Percentiles rank a stretch among this genome's conserved stretches.
Evolutionary conservation across 2,113 vertebrate genomes (phyloP).

Genomic region (Eupsittula cactorum): DNA sequence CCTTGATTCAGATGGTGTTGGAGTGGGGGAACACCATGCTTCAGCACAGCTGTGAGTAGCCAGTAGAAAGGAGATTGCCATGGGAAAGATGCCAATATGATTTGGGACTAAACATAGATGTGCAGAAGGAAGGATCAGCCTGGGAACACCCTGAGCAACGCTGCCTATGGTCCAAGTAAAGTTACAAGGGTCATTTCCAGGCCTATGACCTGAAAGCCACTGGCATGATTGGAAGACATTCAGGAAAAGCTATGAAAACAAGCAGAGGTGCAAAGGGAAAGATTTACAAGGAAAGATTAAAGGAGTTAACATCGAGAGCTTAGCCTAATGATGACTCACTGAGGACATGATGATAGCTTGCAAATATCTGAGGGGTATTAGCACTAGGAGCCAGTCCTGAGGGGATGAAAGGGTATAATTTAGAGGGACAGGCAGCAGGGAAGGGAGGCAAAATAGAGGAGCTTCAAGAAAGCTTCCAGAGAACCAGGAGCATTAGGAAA

Average conservation of each 20-base stretch:
- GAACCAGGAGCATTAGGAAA: neutral
- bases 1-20: neutral
- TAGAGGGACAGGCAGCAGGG: neutral
- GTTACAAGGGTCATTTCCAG: conserved; percentile 1
- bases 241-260: conserved; percentile 47
- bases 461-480: neutral
- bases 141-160: neutral
- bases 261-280: conserved; percentile 45
- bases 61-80: neutral
- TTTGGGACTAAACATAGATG: neutral
- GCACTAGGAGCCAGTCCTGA: neutral
- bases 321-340: conserved; percentile 45
- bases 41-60: neutral
- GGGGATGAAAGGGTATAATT: conserved; percentile 17
- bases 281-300: conserved; percentile 65
- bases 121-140: neutral
- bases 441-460: conserved; percentile 3
- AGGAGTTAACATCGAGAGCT: conserved; percentile 39
- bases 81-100: neutral
- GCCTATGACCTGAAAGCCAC: neutral
- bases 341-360: conserved; percentile 44
- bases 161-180: neutral
- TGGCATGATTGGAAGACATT: neutral
- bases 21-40: neutral
- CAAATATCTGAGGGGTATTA: conserved; percentile 63